Evolutionary conservation across 2,113 vertebrate species (phyloP), one percentile per base, ranked within the genome.

Genomic region (Psilopogon haemacephalus): DNA sequence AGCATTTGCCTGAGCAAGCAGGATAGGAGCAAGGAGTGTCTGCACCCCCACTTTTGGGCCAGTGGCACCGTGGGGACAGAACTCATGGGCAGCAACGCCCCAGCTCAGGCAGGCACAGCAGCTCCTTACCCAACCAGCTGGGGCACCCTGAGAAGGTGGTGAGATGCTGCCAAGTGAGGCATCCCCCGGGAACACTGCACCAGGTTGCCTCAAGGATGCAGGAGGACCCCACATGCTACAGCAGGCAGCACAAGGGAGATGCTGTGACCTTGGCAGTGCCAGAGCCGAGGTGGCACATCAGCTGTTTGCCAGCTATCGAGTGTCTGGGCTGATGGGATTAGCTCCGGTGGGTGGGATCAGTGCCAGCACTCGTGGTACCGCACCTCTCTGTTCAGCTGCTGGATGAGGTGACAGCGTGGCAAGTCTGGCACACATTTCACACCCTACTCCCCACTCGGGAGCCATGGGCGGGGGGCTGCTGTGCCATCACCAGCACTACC

Each of bases 291-390:
- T 18, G 50, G 33, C 15, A 23, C 6, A 8, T 11, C 4, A 52
- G 23, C 44, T 8, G 21, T 1, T 38, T 63, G 30, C 81, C 9
- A 0, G 59, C 37, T 46, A 64, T 13, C 4, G 30, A 68, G 48
- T 32, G 4, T 30, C 28, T 17, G 9, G 16, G 64, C 32, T 40
- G 56, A n/a, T 10, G 70, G 86, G 59, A 63, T 81, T 3, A 38
- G 32, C 0, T 1, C 37, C 4, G 4, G 37, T 11, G 15, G 30
- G 26, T 8, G 65, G 82, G 64, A 59, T 81, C 2, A n/a, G 33
- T 0, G 1, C n/a, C 5, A 2, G 38, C 9, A 10, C 40, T 56
- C 3, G 2, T 1, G 1, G 30, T 3, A 6, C 3, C 1, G 24
- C 62, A 6, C 67, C 77, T 78, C 15, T 3, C 59, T 9, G 23